Evolutionary conservation across 1,140 invertebrate species (phyloP).

Genomic region (Pantala flavescens): DNA sequence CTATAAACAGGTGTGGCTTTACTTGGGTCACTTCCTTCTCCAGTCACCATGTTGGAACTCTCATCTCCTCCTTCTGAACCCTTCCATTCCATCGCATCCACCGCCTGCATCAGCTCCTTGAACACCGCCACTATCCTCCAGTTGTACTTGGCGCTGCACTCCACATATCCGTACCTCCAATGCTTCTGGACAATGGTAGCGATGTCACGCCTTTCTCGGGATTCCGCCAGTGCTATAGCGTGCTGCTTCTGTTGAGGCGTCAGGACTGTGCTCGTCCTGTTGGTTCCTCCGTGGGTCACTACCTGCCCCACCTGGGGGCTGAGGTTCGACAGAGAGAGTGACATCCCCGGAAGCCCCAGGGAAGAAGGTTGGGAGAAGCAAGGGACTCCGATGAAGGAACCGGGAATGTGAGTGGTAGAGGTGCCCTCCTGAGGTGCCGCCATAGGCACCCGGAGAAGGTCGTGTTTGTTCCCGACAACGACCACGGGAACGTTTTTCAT

Average conservation of each 20-base stretch:
- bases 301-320: too few relatives aligned
- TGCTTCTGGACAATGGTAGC: constrained; percentile 85
- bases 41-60: background rate
- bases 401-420: too few relatives aligned
- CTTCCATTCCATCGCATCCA: constrained; percentile 40
- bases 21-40: background rate
- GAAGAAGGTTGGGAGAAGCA: too few relatives aligned
- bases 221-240: constrained; percentile 17
- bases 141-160: constrained; percentile 88
- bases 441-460: constrained; percentile 43
- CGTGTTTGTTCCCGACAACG: constrained; percentile 90
- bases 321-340: too few relatives aligned
- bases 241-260: background rate
- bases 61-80: background rate
- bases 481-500: constrained; percentile 84
- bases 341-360: too few relatives aligned
- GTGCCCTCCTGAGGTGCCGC: too few relatives aligned
- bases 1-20: background rate
- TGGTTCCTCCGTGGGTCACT: too few relatives aligned
- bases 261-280: background rate
- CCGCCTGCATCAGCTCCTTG: constrained; percentile 50
- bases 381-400: too few relatives aligned
- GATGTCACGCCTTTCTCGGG: constrained; percentile 50
- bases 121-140: constrained; percentile 54
- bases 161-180: constrained; percentile 87